Percentiles rank a stretch among this genome's conserved stretches.
Conservation (phyloP, 2,113 vertebrate species). For the Cheilinus undulatus region DNA sequence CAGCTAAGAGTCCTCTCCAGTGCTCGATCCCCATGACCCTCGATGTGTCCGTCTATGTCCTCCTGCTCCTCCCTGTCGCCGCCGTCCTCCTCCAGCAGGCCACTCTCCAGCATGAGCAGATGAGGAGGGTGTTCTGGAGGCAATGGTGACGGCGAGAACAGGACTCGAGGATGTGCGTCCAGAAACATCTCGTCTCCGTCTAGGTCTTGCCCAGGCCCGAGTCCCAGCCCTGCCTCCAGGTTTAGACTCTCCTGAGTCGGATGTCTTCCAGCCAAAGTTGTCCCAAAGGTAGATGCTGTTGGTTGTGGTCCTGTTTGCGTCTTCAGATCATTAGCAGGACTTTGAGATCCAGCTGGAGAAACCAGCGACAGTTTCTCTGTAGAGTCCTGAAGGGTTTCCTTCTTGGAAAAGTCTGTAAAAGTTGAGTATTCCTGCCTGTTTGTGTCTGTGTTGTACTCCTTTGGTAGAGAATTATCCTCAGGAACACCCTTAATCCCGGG, state of each 20-base stretch:
- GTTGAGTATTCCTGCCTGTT: slow-evolving; percentile 20
- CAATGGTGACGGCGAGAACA: slow-evolving; percentile 78
- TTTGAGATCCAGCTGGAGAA: slow-evolving; percentile 16
- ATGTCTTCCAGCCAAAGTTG: neutral
- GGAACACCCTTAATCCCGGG: slow-evolving; percentile 46
- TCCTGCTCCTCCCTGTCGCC: slow-evolving; percentile 49
- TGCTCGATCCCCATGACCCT: slow-evolving; percentile 69
- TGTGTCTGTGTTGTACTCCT: slow-evolving; percentile 55
- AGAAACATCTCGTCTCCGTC: slow-evolving; percentile 79
- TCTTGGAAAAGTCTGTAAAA: slow-evolving; percentile 27
- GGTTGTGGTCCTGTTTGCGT: slow-evolving; percentile 29
- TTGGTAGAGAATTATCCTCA: slow-evolving; percentile 39
- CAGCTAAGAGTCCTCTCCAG: slow-evolving; percentile 70
- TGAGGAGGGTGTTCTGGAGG: slow-evolving; percentile 80
- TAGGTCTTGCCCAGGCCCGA: slow-evolving; percentile 35
- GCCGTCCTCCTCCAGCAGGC: slow-evolving; percentile 63
- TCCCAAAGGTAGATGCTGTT: neutral
- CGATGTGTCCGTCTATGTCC: slow-evolving; percentile 37
- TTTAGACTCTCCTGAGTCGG: slow-evolving; percentile 10
- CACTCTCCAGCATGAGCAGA: slow-evolving; percentile 81
- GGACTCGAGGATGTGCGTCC: slow-evolving; percentile 81
- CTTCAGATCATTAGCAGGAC: slow-evolving; percentile 15
- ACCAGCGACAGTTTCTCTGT: neutral
- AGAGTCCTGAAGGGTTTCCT: slow-evolving; percentile 25
- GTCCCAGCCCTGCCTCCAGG: slow-evolving; percentile 29